Base-by-base conservation (phyloP, 2,888 invertebrate species). In the Achlya flavicornis region DNA sequence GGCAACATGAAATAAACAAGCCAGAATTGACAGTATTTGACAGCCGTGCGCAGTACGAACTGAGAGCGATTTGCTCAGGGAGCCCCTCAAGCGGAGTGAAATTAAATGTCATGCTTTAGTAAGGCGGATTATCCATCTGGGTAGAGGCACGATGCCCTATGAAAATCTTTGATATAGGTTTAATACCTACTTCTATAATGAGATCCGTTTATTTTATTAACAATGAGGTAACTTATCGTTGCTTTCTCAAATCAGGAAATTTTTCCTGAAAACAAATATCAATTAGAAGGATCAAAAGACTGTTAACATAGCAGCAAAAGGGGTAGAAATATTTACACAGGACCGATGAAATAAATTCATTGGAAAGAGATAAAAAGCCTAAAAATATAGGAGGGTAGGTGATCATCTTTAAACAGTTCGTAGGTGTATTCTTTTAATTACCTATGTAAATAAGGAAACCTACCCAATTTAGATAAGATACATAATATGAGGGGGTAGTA, bases 271-370 rank as follows among this genome's bases (percentile, higher is more conserved):
- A 78, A 74, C 76, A 75, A 84, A 84, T 80, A 81, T 79, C 80
- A 86, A 85, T 86, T 83, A 83, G 74, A 79, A 77, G 76, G 83
- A 85, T 86, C 85, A 86, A 85, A 60, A 86, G 81, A 73, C 73
- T 71, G 76, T 80, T 80, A 75, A 74, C 69, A 75, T 71, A 82
- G 77, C 71, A 73, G 77, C 69, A 38, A 69, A 78, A 84, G 72
- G 81, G 84, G 81, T 80, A 68, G 72, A 76, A 78, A 77, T 80
- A 78, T 86, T 84, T 81, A 74, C 76, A 77, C 69, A 73, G 76
- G 75, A 67, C 62, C 63, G 72, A 68, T 71, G 68, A 77, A 81
- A 78, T 79, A 79, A 80, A 79, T 80, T 80, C 53, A 19, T 72
- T 69, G 64, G 66, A 68, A 76, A 74, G 70, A 71, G 73, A 74